Conservation (phyloP, 2,113 vertebrate genomes). For the Phalacrocorax aristotelis region DNA sequence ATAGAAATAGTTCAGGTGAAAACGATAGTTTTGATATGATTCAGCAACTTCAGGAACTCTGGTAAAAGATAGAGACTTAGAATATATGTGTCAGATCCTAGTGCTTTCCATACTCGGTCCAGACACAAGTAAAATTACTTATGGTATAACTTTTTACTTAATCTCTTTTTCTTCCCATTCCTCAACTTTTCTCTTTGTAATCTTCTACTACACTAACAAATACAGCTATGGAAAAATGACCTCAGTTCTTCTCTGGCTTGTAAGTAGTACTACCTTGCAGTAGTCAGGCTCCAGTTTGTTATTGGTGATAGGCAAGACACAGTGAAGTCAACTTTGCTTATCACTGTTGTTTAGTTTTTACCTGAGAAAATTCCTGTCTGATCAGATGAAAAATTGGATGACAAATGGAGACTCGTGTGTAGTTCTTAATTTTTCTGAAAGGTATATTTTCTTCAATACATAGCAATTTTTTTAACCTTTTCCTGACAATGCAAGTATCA, state of each 20-base stretch:
- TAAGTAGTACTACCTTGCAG: constrained; percentile 55
- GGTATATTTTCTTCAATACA: neutral
- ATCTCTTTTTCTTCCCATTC: constrained; percentile 34
- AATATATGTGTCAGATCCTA: neutral
- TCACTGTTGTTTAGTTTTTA: neutral
- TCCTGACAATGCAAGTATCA: neutral
- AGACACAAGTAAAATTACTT: constrained; percentile 11
- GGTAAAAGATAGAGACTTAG: neutral
- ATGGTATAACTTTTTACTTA: constrained; percentile 19
- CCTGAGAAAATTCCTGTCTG: neutral
- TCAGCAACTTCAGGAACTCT: neutral
- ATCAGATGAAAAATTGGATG: neutral
- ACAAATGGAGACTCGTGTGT: neutral
- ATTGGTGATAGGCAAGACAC: neutral
- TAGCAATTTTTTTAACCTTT: neutral
- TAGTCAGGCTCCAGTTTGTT: constrained; percentile 41
- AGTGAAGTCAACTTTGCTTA: neutral
- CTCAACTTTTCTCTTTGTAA: constrained; percentile 46
- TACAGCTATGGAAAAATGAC: constrained; percentile 56
- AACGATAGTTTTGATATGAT: neutral
- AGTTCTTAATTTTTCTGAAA: neutral
- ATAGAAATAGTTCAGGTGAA: neutral
- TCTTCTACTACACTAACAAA: constrained; percentile 54
- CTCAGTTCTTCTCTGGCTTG: constrained; percentile 62
- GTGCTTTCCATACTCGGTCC: neutral